phyloP scores from a whole-genome alignment of 53 echinoderm and acorn worm genomes.

The Arbacia lixula region DNA sequence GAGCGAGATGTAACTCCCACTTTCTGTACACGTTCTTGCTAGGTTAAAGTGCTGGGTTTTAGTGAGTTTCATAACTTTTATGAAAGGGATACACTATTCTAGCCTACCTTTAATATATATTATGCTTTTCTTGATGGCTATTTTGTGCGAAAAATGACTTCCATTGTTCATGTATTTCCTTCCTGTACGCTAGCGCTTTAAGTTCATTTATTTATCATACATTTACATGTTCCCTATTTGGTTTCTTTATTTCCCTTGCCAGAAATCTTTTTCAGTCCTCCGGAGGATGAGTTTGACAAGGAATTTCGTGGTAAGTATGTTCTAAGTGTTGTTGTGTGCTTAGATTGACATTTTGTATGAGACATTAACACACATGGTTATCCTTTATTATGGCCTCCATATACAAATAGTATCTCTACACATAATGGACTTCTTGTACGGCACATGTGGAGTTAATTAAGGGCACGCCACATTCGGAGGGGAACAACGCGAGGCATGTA shows the following conservation, averaged over 20 bases:
- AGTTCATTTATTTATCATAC: not conserved
- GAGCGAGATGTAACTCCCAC: not conserved
- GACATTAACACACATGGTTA: not conserved
- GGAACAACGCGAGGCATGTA: too few relatives aligned
- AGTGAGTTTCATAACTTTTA: not conserved
- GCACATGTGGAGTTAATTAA: too few relatives aligned
- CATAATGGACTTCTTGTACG: too few relatives aligned
- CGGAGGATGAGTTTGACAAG: slow-evolving; percentile 63
- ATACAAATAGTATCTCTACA: too few relatives aligned
- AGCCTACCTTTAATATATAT: too few relatives aligned
- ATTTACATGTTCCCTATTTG: not conserved
- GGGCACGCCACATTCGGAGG: too few relatives aligned
- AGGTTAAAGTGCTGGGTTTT: not conserved
- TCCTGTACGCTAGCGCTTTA: not conserved
- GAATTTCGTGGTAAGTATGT: slow-evolving; percentile 71
- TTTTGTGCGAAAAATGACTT: too few relatives aligned
- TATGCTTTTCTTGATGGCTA: too few relatives aligned
- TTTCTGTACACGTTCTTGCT: not conserved
- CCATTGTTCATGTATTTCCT: too few relatives aligned
- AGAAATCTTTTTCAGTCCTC: slow-evolving; percentile 42
- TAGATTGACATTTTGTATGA: not conserved
- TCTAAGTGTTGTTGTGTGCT: not conserved
- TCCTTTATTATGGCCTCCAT: too few relatives aligned
- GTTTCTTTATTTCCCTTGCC: not conserved
- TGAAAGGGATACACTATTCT: too few relatives aligned